Evolutionary conservation across 2,797 vertebrate species (phyloP).

Genomic region (Rhyacichthys aspro): DNA sequence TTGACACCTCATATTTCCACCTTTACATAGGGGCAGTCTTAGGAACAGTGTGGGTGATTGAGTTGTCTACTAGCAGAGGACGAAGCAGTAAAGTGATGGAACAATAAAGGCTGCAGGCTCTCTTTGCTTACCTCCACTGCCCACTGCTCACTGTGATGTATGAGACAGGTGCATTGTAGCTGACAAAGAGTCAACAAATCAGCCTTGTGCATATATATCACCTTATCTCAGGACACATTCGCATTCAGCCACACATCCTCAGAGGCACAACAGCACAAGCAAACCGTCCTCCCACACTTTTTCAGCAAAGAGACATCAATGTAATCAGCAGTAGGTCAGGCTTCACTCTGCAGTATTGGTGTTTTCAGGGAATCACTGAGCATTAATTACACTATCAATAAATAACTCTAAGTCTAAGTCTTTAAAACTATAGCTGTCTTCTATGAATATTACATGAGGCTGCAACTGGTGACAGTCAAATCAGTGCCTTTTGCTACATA

Average conservation of each 20-base stretch:
- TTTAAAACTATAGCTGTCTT: conserved; percentile 51
- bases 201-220: conserved; percentile 49
- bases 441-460: conserved; percentile 64
- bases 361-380: conserved; percentile 21
- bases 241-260: conserved; percentile 19
- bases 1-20: too few relatives aligned
- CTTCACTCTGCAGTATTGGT: conserved; percentile 18
- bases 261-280: conserved; percentile 13
- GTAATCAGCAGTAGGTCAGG: conserved; percentile 54
- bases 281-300: conserved; percentile 27
- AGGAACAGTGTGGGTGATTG: conserved; percentile 30
- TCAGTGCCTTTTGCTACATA: conserved; percentile 9
- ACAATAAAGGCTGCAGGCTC: conserved; percentile 49
- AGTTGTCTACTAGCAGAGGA: conserved; percentile 20
- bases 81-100: conserved; percentile 43
- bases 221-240: conserved; percentile 60
- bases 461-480: conserved; percentile 9
- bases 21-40: conserved; percentile 4
- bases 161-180: conserved; percentile 60
- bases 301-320: conserved; percentile 39
- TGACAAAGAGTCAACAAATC: conserved; percentile 52
- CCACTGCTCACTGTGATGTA: conserved; percentile 54
- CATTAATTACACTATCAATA: conserved; percentile 62
- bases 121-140: conserved; percentile 17
- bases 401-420: conserved; percentile 62